These are phyloP conservation scores for Drosophila niveifrons DNA, from an alignment of 2,888 invertebrate genomes.

Conservation along the genomic window DNA sequence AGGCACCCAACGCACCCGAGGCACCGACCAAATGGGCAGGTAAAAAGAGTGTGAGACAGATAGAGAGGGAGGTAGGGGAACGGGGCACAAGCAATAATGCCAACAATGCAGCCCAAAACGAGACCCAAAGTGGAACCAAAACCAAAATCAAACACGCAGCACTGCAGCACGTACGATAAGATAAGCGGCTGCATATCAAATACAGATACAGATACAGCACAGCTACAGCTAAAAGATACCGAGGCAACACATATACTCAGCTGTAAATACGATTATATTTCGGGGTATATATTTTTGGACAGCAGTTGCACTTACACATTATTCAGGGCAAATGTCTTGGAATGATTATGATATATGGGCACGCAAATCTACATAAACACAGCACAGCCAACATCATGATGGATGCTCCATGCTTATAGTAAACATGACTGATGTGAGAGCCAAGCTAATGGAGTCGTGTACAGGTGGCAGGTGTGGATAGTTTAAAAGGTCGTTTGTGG, in stretches of 20 bases:
- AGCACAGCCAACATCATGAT: constrained; percentile 52
- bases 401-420: constrained; percentile 46
- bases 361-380: constrained; percentile 74
- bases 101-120: constrained; percentile 68
- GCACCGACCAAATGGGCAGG: constrained; percentile 60
- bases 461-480: not conserved
- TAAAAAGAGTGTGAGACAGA: constrained; percentile 40
- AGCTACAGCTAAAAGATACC: not conserved
- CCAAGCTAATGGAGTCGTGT: constrained; percentile 6
- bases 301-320: constrained; percentile 31
- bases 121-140: constrained; percentile 32
- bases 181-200: constrained; percentile 66
- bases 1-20: constrained; percentile 5
- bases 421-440: constrained; percentile 44
- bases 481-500: constrained; percentile 1
- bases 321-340: constrained; percentile 56
- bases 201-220: constrained; percentile 38
- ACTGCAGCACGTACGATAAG: constrained; percentile 69
- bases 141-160: constrained; percentile 56
- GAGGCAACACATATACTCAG: not conserved
- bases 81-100: constrained; percentile 35
- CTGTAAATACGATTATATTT: constrained; percentile 45
- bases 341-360: constrained; percentile 73
- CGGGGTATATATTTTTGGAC: constrained; percentile 23
- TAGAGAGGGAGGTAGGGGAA: constrained; percentile 7